Percentiles rank a stretch among this genome's conserved stretches.
phyloP scores from a whole-genome alignment of 2,113 vertebrate species.

The Lates calcarifer region DNA sequence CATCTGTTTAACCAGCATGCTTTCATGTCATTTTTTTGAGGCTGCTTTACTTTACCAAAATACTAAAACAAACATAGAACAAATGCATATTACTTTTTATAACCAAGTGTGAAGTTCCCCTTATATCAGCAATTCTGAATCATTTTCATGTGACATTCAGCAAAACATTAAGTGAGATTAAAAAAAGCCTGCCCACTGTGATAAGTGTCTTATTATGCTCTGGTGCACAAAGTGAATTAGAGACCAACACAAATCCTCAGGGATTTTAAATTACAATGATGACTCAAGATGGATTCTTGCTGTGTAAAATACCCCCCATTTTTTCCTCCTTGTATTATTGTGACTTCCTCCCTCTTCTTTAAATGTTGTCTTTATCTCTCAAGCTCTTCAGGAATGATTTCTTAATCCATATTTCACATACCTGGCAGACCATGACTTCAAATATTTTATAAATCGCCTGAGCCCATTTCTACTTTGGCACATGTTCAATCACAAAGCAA shows the following conservation, averaged over 20 bases:
- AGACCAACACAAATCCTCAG: slow-evolving; percentile 23
- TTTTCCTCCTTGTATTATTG: slow-evolving; percentile 16
- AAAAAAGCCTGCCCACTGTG: slow-evolving; percentile 25
- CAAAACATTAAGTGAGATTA: slow-evolving; percentile 14
- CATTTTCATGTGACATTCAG: background rate
- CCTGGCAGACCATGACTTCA: background rate
- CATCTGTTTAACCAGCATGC: background rate
- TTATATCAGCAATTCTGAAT: background rate
- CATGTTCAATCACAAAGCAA: slow-evolving; percentile 4
- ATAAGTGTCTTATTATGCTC: slow-evolving; percentile 47
- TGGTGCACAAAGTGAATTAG: slow-evolving; percentile 41
- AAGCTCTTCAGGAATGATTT: slow-evolving; percentile 3
- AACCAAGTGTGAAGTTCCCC: background rate
- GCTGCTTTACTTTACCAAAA: background rate
- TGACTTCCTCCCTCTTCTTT: background rate
- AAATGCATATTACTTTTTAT: background rate
- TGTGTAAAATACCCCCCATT: slow-evolving; percentile 38
- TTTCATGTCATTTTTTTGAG: background rate
- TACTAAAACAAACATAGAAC: background rate
- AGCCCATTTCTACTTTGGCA: background rate
- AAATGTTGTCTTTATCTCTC: background rate
- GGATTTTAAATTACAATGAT: slow-evolving; percentile 46
- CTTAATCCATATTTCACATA: slow-evolving; percentile 10
- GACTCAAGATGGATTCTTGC: slow-evolving; percentile 40
- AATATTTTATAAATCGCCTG: background rate